These are phyloP conservation scores for Leptopilina boulardi DNA, from an alignment of 1,140 invertebrate genomes.

Conservation along the genomic window DNA sequence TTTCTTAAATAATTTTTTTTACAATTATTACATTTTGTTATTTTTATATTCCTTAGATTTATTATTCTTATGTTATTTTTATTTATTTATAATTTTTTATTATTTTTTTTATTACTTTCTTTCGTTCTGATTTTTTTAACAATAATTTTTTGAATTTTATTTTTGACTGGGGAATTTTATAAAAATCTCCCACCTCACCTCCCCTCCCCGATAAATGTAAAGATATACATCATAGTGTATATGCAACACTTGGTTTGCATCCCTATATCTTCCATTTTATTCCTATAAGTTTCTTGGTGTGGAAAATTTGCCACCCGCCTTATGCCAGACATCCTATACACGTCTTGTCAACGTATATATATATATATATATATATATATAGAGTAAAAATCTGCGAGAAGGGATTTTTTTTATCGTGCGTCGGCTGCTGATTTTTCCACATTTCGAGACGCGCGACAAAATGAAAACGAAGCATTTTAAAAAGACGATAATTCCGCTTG, in stretches of 20 bases:
- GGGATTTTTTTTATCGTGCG: not conserved
- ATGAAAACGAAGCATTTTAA: constrained; percentile 5
- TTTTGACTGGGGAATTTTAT: too few species aligned
- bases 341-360: not conserved
- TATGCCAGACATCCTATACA: not conserved
- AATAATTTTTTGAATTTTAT: too few species aligned
- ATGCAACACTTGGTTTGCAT: constrained; percentile 2
- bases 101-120: too few species aligned
- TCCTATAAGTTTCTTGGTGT: not conserved
- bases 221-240: not conserved
- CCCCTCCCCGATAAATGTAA: too few species aligned
- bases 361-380: too few species aligned
- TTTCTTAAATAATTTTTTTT: too few species aligned
- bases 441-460: not conserved
- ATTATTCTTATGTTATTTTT: too few species aligned
- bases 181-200: too few species aligned
- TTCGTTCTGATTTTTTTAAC: too few species aligned
- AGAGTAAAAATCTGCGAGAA: not conserved
- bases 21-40: too few species aligned
- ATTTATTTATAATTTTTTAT: too few species aligned
- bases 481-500: constrained; percentile 3
- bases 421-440: constrained; percentile 8
- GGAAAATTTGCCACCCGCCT: not conserved
- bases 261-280: not conserved
- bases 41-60: too few species aligned